A percentile compares a stretch with the other conserved stretches of the same genome.
Conservation (phyloP, 2,888 invertebrate species). For the Marasmarcha lunaedactyla region DNA sequence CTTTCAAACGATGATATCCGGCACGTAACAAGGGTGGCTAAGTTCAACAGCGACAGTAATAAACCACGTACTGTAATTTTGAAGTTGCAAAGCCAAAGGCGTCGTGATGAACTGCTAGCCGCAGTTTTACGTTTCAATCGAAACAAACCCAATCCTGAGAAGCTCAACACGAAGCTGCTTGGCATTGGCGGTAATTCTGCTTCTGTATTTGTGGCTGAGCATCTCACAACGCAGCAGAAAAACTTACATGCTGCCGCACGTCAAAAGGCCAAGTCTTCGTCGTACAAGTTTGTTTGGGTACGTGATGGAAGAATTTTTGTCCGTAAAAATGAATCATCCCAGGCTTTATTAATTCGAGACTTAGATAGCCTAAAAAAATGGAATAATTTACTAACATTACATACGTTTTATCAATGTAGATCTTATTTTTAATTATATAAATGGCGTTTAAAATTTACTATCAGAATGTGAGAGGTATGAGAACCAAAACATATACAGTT, state of each 20-base stretch:
- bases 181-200: neutral
- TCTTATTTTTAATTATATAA: neutral
- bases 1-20: neutral
- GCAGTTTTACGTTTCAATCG: too few relatives aligned
- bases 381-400: neutral
- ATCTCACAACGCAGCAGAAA: neutral
- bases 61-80: neutral
- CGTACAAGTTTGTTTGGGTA: neutral
- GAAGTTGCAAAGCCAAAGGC: slow-evolving; percentile 1
- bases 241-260: neutral
- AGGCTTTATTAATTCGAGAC: slow-evolving; percentile 1
- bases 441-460: neutral
- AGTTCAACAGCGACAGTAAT: neutral
- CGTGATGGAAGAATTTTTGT: slow-evolving; percentile 3
- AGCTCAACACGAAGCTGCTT: neutral
- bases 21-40: neutral
- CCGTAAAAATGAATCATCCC: slow-evolving; percentile 2
- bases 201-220: slow-evolving; percentile 5
- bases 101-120: neutral
- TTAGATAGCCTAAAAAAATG: neutral
- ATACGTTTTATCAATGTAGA: neutral
- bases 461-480: slow-evolving; percentile 1
- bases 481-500: slow-evolving; percentile 3
- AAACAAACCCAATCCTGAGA: neutral
- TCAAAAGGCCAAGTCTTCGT: too few relatives aligned